Conservation (phyloP, 92 coral and sea anemone species). For the Muricea muricata region DNA sequence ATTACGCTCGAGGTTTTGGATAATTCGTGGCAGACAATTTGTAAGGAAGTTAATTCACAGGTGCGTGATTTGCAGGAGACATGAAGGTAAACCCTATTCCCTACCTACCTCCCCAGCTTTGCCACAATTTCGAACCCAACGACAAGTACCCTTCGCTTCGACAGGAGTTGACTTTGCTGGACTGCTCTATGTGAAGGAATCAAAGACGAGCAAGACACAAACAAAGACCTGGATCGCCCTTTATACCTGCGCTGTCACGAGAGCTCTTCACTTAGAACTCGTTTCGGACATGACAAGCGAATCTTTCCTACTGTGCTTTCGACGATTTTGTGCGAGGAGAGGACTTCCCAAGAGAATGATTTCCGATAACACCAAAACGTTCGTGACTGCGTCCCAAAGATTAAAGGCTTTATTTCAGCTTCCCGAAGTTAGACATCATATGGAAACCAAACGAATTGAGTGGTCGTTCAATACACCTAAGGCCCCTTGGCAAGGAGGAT, state of each 20-base stretch:
- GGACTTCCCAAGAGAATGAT: conserved; percentile 12
- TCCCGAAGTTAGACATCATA: conserved; percentile 10
- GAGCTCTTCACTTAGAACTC: conserved; percentile 22
- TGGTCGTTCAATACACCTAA: neutral
- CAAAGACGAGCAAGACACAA: neutral
- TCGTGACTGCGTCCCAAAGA: neutral
- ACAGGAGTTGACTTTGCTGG: conserved; percentile 14
- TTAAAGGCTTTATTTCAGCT: neutral
- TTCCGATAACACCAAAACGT: conserved; percentile 10
- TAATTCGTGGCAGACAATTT: conserved; percentile 23
- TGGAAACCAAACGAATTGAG: neutral
- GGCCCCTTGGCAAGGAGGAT: neutral
- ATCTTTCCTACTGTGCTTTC: neutral
- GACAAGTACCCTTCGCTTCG: neutral
- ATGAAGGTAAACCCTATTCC: conserved; percentile 6
- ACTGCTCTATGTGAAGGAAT: conserved; percentile 1
- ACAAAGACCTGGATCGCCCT: conserved; percentile 37
- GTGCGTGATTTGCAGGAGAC: conserved; percentile 11
- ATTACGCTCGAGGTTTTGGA: conserved; percentile 6
- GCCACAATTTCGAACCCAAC: conserved; percentile 23
- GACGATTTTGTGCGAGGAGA: conserved; percentile 23
- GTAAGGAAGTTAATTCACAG: neutral
- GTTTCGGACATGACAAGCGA: conserved; percentile 27
- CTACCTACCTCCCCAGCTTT: conserved; percentile 5
- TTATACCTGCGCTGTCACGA: conserved; percentile 13